Conservation (phyloP, 2,113 vertebrate species). For the Notarius quadriscutis region DNA sequence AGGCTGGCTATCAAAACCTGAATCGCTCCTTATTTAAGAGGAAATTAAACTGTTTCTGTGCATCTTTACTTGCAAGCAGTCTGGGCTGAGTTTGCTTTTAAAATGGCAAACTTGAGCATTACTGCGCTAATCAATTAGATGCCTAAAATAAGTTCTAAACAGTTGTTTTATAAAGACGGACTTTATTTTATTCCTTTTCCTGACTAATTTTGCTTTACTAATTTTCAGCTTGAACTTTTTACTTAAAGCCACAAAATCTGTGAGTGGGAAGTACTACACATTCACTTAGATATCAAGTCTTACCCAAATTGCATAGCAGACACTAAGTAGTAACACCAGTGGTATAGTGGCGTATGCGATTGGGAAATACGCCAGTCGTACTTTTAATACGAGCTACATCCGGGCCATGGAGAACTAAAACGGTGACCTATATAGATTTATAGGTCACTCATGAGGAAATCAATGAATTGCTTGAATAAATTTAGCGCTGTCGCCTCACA, state of each 20-base stretch:
- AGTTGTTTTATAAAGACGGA: not conserved
- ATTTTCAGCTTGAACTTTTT: too few species aligned
- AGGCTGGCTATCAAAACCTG: not conserved
- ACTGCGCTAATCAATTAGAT: not conserved
- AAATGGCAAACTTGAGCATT: not conserved
- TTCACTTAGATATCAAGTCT: not conserved
- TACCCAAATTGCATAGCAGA: too few species aligned
- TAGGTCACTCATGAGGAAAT: too few species aligned
- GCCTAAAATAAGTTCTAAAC: not conserved
- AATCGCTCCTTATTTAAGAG: not conserved
- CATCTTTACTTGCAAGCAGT: not conserved
- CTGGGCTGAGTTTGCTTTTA: not conserved
- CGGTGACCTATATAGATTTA: too few species aligned
- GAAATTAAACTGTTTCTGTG: slow-evolving; percentile 5
- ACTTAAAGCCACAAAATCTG: not conserved
- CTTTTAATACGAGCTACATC: too few species aligned
- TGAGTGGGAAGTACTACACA: not conserved
- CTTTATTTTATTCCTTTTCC: not conserved
- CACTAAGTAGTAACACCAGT: not conserved
- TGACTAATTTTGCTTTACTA: not conserved
- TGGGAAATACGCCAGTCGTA: too few species aligned
- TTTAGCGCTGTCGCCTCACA: too few species aligned
- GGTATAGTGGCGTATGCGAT: not conserved
- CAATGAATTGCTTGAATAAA: too few species aligned
- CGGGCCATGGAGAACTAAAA: too few species aligned